These are phyloP conservation scores for Lepidurus arcticus DNA, from an alignment of 1,140 invertebrate genomes.

Conservation along the genomic window DNA sequence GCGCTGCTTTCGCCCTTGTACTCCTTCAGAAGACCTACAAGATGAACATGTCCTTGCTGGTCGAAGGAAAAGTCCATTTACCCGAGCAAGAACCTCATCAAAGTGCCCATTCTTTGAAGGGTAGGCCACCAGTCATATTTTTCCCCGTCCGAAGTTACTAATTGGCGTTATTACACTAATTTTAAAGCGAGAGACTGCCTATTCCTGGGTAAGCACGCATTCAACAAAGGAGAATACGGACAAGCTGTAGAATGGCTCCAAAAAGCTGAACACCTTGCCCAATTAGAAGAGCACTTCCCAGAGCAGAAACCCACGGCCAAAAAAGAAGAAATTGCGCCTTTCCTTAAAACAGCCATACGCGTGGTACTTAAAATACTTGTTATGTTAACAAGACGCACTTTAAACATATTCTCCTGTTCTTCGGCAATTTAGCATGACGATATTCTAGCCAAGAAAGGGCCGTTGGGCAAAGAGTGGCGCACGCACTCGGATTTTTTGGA, in stretches of 20 bases:
- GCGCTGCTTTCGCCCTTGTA: slow-evolving; percentile 33
- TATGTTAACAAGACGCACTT: not conserved
- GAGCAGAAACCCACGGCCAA: slow-evolving; percentile 40
- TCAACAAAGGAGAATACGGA: slow-evolving; percentile 43
- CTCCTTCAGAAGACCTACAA: slow-evolving; percentile 32
- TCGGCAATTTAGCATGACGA: slow-evolving; percentile 32
- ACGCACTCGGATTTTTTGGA: slow-evolving; percentile 26
- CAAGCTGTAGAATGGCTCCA: slow-evolving; percentile 44
- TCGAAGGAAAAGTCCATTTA: slow-evolving; percentile 29
- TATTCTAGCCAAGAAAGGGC: slow-evolving; percentile 34
- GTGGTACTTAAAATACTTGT: slow-evolving; percentile 39
- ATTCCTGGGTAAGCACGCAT: slow-evolving; percentile 44
- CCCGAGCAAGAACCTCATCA: not conserved
- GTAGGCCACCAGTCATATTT: slow-evolving; percentile 21
- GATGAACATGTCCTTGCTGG: slow-evolving; percentile 32
- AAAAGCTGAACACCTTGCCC: slow-evolving; percentile 39
- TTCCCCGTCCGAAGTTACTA: not conserved
- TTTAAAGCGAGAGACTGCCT: slow-evolving; percentile 42
- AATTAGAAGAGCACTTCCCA: slow-evolving; percentile 13
- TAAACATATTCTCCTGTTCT: not conserved
- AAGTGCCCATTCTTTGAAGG: slow-evolving; percentile 25
- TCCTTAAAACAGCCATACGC: slow-evolving; percentile 40
- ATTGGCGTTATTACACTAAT: not conserved
- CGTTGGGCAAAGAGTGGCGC: slow-evolving; percentile 32
- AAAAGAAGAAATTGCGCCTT: slow-evolving; percentile 40